Evolutionary conservation across 2,888 invertebrate species (phyloP).

Genomic region (Nymphalis polychloros): DNA sequence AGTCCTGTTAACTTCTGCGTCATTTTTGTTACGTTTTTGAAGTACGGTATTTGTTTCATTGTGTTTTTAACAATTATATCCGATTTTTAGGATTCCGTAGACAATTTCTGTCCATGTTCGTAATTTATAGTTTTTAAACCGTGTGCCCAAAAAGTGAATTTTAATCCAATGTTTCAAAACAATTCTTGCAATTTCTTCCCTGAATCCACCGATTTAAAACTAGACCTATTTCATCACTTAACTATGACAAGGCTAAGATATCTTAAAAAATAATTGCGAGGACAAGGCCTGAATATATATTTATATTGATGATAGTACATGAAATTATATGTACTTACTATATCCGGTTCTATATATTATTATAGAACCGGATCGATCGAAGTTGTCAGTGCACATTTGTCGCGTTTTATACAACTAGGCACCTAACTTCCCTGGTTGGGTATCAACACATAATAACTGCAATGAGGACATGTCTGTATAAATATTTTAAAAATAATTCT

Average conservation of each 20-base stretch:
- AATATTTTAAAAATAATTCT: neutral
- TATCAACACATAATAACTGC: too few species aligned
- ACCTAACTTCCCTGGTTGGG: neutral
- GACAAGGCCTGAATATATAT: neutral
- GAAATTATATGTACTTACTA: neutral
- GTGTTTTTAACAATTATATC: too few species aligned
- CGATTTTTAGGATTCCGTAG: neutral
- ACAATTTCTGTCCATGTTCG: neutral
- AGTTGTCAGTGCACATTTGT: neutral
- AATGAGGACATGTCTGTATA: too few species aligned
- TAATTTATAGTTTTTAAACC: neutral
- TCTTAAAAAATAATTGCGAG: neutral
- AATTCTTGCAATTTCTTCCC: too few species aligned
- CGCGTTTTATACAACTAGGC: neutral
- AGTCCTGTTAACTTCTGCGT: slow-evolving; percentile 35
- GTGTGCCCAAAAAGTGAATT: too few species aligned
- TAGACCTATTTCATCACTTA: neutral
- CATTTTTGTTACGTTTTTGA: slow-evolving; percentile 4
- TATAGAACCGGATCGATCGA: neutral
- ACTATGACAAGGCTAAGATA: neutral
- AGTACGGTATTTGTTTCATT: neutral
- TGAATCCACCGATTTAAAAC: too few species aligned
- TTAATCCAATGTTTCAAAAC: too few species aligned
- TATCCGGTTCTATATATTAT: too few species aligned
- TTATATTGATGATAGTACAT: slow-evolving; percentile 4